A percentile compares a stretch with the other conserved stretches of the same genome.
Evolutionary conservation across 30 jellyfish, hydroid and myxozoan genomes (phyloP).

Genomic region (Pelagia noctiluca): DNA sequence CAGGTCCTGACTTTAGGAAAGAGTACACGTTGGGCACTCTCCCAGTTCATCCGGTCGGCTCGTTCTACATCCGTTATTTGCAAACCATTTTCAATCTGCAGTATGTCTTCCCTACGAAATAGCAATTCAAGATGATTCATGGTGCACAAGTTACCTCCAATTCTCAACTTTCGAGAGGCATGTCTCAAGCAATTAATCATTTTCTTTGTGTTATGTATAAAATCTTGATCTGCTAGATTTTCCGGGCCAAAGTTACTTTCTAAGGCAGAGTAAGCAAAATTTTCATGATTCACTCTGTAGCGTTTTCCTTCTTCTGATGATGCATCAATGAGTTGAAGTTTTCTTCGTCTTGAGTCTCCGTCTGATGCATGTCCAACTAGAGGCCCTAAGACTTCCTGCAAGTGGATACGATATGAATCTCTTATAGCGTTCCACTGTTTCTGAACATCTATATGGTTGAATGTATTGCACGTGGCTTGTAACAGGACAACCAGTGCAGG

Average conservation of each 20-base stretch:
- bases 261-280: no score
- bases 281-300: no score
- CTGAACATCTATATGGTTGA: neutral
- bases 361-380: slow-evolving; percentile 38
- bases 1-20: neutral
- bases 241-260: neutral
- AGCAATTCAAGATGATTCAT: neutral
- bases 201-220: slow-evolving; percentile 10
- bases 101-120: neutral
- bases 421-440: neutral
- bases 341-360: slow-evolving; percentile 29
- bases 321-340: slow-evolving; percentile 1
- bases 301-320: no score
- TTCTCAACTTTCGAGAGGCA: neutral
- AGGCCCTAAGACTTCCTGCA: slow-evolving; percentile 20
- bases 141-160: slow-evolving; percentile 4
- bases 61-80: neutral
- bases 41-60: neutral
- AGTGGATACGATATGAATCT: neutral
- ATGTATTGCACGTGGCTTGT: neutral
- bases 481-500: slow-evolving; percentile 8
- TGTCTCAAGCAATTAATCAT: neutral
- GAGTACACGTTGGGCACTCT: slow-evolving; percentile 5
- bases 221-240: slow-evolving; percentile 11
- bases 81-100: neutral